Percentiles rank a stretch among this genome's conserved stretches.
These are phyloP conservation scores for Pyrrhia umbra DNA, from an alignment of 2,888 invertebrate genomes.

Conservation along the genomic window DNA sequence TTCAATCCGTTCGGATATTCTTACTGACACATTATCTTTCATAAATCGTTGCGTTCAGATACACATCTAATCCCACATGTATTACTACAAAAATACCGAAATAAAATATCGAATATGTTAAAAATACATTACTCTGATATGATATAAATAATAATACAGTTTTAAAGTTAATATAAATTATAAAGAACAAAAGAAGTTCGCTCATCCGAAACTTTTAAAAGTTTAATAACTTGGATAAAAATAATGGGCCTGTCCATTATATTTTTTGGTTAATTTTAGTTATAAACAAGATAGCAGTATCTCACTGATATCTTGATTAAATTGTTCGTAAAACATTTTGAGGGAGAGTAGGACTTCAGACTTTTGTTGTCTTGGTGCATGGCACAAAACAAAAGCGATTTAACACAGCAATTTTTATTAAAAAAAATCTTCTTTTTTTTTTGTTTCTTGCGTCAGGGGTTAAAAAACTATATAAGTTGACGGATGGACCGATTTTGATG, in stretches of 20 bases:
- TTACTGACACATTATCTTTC: no score
- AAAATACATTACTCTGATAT: conserved; percentile 1
- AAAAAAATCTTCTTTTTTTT: no score
- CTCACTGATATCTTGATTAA: conserved; percentile 67
- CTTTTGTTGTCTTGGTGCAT: conserved; percentile 52
- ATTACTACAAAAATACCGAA: no score
- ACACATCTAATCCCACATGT: no score
- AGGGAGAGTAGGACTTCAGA: conserved; percentile 48
- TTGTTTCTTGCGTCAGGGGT: no score
- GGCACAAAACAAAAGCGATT: conserved; percentile 20
- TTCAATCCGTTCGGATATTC: no score
- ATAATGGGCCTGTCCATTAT: conserved; percentile 44
- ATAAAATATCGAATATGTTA: conserved; percentile 12
- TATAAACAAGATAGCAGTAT: conserved; percentile 67
- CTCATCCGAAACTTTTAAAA: conserved; percentile 40
- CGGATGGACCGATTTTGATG: no score
- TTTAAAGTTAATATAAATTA: conserved; percentile 40
- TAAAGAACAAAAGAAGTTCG: conserved; percentile 29
- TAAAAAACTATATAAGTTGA: no score
- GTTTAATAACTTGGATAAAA: conserved; percentile 52
- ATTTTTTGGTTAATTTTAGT: conserved; percentile 59
- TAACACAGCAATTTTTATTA: not conserved
- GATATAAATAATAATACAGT: conserved; percentile 28
- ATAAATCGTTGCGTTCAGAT: no score
- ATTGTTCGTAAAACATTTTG: conserved; percentile 68